These are phyloP conservation scores for Daktulosphaira vitifoliae DNA, from an alignment of 1,140 invertebrate genomes.

Conservation along the genomic window DNA sequence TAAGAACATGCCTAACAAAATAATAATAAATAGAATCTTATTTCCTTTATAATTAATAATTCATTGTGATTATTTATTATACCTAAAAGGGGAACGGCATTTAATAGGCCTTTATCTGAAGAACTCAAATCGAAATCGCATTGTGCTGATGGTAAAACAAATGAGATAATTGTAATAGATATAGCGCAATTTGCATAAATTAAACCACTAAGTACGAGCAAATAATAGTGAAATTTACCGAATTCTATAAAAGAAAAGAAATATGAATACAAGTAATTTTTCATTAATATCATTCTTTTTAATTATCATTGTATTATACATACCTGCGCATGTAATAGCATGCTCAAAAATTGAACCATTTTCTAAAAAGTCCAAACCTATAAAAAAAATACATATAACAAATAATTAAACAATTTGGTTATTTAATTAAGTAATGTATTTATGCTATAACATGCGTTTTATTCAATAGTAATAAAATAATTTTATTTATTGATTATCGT, in stretches of 20 bases:
- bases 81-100: conserved; percentile 67
- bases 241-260: conserved; percentile 52
- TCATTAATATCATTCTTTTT: no score
- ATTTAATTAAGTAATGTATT: no score
- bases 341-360: conserved; percentile 34
- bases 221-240: conserved; percentile 63
- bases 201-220: conserved; percentile 57
- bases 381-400: neutral
- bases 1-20: conserved; percentile 65
- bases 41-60: no score
- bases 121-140: conserved; percentile 67
- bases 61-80: no score
- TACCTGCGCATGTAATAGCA: conserved; percentile 33
- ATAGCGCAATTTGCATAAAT: conserved; percentile 69
- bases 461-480: no score
- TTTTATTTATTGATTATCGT: no score
- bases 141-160: conserved; percentile 63
- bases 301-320: neutral
- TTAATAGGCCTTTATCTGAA: conserved; percentile 60
- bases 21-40: no score
- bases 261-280: no score
- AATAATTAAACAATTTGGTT: no score
- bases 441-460: no score
- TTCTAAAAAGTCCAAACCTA: conserved; percentile 34
- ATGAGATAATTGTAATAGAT: conserved; percentile 74